Evolutionary conservation across 2,888 invertebrate genomes (phyloP), one percentile per base, ranked within the genome.

Genomic region (Arenicola marina): DNA sequence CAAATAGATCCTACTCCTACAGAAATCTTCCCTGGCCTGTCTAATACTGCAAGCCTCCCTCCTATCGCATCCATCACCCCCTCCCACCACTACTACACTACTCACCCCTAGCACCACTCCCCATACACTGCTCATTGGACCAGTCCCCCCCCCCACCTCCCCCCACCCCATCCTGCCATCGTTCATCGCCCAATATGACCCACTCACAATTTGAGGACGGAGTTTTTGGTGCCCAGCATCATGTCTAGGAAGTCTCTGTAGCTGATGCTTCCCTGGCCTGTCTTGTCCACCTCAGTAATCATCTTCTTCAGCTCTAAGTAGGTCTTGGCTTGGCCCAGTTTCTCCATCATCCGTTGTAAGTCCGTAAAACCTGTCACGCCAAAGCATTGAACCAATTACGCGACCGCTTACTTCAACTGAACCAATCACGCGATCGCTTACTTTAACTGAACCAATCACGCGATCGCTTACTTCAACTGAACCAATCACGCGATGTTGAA

Each of bases 231-330:
- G 0, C 81, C 79, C 2, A 78, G 69, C 81, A 81, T 80, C 81
- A 81, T 81, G 46, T 67, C 65, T 2, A 80, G 64, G 53, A 81
- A 81, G 51, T 81, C 81, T 18, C 67, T 65, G 67, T 81, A 81
- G 65, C 69, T 73, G 66, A 81, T 80, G 51, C 77, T 76, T 1
- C 77, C 78, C 0, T 38, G 34, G 56, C 76, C 68, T 1, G 74
- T 73, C 4, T 73, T 73, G 70, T 80, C 80, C 29, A 81, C 74
- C 64, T 81, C 78, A 18, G 63, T 64, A 55, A 80, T 80, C 80
- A 81, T 79, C 64, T 79, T 80, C 69, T 76, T 79, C 57, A 80
- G 65, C 70, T 81, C 81, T 45, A 76, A 66, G 62, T 81, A 80
- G 0, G 81, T 81, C 68, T 80, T 80, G 3, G 80, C 73, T 59